Evolutionary conservation across 2,888 invertebrate species (phyloP).

Genomic region (Sabatieria punctata): DNA sequence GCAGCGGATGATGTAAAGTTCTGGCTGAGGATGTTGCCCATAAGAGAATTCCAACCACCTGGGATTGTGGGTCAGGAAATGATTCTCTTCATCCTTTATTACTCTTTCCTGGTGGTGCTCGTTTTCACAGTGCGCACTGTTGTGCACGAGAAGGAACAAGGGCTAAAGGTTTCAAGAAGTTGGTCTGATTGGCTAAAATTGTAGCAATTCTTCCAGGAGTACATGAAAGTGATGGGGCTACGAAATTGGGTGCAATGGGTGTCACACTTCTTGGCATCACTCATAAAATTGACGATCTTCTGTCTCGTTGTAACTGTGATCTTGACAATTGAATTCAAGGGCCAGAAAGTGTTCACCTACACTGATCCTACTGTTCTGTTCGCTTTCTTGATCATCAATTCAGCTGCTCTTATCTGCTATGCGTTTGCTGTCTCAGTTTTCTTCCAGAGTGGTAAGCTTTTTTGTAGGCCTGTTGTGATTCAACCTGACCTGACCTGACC

Average conservation of each 20-base stretch:
- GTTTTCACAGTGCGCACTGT: conserved; percentile 57
- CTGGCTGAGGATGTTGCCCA: too few species aligned
- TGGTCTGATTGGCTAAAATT: too few species aligned
- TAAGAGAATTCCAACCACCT: too few species aligned
- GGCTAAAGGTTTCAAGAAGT: conserved; percentile 45
- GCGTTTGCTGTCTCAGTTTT: conserved; percentile 22
- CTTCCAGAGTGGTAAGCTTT: conserved; percentile 19
- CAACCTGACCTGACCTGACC: too few species aligned
- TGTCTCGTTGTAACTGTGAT: conserved; percentile 11
- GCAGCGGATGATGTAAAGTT: too few species aligned
- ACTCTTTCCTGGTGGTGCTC: conserved; percentile 62
- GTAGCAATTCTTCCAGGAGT: conserved; percentile 52
- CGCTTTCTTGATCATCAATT: conserved; percentile 20
- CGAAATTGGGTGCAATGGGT: conserved; percentile 65
- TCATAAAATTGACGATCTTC: conserved; percentile 18
- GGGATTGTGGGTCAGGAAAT: too few species aligned
- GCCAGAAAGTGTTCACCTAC: conserved; percentile 4
- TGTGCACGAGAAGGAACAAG: conserved; percentile 55
- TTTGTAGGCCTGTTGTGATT: too few species aligned
- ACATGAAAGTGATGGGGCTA: conserved; percentile 79
- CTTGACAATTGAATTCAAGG: neutral
- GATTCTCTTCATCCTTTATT: conserved; percentile 57
- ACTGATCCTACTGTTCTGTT: conserved; percentile 17
- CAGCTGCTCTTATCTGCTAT: conserved; percentile 19
- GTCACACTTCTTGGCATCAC: conserved; percentile 53